These are phyloP conservation scores for Galago senegalensis DNA, from an alignment of 2,797 vertebrate species.

Conservation along the genomic window DNA sequence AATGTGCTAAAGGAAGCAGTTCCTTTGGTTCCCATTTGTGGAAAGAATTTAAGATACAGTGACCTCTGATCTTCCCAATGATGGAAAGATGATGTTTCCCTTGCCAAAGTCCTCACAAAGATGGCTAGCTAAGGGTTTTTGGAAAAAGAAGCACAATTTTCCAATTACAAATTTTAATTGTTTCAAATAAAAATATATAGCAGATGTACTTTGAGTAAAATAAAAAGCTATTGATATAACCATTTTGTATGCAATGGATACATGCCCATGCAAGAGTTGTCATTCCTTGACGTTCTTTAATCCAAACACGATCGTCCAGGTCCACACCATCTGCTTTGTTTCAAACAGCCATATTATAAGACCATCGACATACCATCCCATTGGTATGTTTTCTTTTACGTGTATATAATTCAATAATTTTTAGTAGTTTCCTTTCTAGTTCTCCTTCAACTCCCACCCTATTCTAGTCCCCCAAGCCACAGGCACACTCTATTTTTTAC, in stretches of 20 bases:
- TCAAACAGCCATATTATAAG: constrained; percentile 38
- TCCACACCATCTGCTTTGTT: constrained; percentile 57
- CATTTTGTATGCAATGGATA: constrained; percentile 32
- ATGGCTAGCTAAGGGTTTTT: background rate
- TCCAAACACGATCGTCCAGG: background rate
- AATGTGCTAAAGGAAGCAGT: background rate
- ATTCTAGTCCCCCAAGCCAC: background rate
- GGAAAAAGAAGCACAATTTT: background rate
- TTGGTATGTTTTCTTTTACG: background rate
- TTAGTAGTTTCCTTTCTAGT: background rate
- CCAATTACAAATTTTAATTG: constrained; percentile 17
- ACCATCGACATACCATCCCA: background rate
- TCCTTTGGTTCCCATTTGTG: background rate
- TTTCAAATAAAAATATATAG: constrained; percentile 3
- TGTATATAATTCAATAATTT: background rate
- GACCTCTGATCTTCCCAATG: background rate
- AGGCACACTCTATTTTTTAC: background rate
- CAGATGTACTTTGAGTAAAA: background rate
- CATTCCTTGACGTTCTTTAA: constrained; percentile 55
- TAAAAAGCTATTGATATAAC: background rate
- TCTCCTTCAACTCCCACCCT: background rate
- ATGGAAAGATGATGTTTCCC: background rate
- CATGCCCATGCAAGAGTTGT: constrained; percentile 10
- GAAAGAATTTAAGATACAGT: background rate
- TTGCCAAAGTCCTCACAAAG: background rate